Evolutionary conservation across 35 echinoderm and acorn worm genomes (phyloP).

Genomic region (Heliocidaris erythrogramma): DNA sequence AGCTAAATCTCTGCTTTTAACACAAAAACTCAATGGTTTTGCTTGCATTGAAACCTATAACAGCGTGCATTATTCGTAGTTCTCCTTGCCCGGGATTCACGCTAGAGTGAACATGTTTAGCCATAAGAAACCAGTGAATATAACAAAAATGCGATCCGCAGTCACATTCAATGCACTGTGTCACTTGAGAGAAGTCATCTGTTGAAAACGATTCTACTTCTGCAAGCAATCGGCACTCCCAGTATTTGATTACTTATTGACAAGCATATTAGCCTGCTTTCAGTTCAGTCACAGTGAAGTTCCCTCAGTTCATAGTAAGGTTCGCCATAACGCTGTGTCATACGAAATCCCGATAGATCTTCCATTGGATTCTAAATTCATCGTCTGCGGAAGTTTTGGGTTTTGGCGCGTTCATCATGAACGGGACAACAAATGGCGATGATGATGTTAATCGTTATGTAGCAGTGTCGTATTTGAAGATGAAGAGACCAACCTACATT

Average conservation of each 20-base stretch:
- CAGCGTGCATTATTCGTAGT: neutral
- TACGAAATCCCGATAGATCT: neutral
- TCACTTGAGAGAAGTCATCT: neutral
- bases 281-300: neutral
- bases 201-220: neutral
- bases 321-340: neutral
- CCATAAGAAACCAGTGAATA: no score
- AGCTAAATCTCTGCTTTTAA: neutral
- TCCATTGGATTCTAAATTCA: neutral
- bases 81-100: neutral
- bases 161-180: neutral
- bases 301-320: neutral
- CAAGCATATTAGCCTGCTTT: neutral
- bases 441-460: neutral
- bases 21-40: neutral
- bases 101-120: neutral
- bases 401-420: neutral
- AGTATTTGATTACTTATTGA: neutral
- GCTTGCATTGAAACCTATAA: neutral
- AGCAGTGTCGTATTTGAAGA: slow-evolving; percentile 3
- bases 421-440: neutral
- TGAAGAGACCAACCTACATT: neutral
- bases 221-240: neutral
- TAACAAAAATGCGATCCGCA: neutral
- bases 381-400: neutral